Conservation (phyloP, 2,113 vertebrate genomes). For the Melanostigma gelatinosum region DNA sequence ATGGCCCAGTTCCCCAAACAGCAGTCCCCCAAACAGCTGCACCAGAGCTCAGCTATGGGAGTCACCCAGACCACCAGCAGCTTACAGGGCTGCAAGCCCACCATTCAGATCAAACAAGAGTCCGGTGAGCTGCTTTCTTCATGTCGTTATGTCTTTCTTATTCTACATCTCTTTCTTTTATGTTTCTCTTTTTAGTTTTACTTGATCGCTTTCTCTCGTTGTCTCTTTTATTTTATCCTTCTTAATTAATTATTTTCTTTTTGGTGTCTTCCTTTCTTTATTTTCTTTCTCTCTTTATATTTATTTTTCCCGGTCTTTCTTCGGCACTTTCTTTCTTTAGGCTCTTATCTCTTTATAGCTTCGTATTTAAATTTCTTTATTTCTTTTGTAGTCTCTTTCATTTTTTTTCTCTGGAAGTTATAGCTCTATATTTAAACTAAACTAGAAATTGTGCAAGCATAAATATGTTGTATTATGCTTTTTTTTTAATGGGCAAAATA, state of each 20-base stretch:
- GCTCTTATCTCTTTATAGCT: neutral
- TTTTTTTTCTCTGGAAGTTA: neutral
- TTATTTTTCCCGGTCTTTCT: neutral
- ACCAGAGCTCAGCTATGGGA: slow-evolving; percentile 78
- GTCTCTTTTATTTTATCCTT: neutral
- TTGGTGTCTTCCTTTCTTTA: neutral
- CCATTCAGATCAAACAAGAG: slow-evolving; percentile 99
- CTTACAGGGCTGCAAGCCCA: slow-evolving; percentile 89
- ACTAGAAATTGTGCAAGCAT: neutral
- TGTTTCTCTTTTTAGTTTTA: neutral
- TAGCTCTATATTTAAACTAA: neutral
- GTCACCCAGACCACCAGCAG: slow-evolving; percentile 80
- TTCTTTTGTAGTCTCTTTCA: neutral
- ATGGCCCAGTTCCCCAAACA: slow-evolving; percentile 95
- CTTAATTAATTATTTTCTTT: neutral
- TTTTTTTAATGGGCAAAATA: neutral
- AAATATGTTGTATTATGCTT: neutral
- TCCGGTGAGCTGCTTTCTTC: slow-evolving; percentile 83
- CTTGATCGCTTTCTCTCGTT: neutral
- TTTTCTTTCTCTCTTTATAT: neutral
- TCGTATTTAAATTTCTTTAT: neutral
- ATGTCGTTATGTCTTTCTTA: neutral
- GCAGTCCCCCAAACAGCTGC: slow-evolving; percentile 87
- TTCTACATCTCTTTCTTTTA: neutral
- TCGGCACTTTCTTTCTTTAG: neutral